Evolutionary conservation across 2,113 vertebrate genomes (phyloP), one percentile per base, ranked within the genome.

Genomic region (Promerops cafer): DNA sequence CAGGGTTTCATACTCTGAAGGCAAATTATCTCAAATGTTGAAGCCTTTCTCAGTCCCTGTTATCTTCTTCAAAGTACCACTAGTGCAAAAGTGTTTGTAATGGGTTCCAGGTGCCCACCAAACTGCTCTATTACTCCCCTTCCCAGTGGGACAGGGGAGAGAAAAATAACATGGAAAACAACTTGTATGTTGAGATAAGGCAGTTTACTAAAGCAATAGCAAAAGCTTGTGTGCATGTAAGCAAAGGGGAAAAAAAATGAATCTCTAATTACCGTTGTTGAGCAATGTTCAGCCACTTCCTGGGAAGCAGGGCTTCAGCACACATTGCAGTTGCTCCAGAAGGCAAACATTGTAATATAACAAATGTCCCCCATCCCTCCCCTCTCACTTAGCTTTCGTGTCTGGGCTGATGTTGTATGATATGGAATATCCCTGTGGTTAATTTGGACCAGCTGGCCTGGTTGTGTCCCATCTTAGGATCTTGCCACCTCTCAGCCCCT

Each of bases 291-390:
- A 59, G 22, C 45, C 39, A 23, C 37, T 44, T 77, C 16, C 18
- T 0, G 0, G 37, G 33, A 33, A 59, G 61, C 14, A 37, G 37
- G 22, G 26, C 71, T 76, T 59, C 31, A 50, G 31, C 17, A 13
- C 1, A 0, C 0, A 0, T 13, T 49, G 70, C 4, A 0, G 33
- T 42, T 60, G 18, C 17, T 77, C 22, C 22, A 37, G 22, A 77
- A 77, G 12, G 27, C 33, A 44, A 27, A 37, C 39, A 23, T 5
- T 22, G 44, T 59, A 35, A 31, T 22, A 4, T 7, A 37, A 33
- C 27, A 77, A 28, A 37, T 37, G 27, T 30, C 22, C 11, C 7
- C 14, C 7, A 10, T 59, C 68, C 27, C 27, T 52, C 27, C 26
- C 68, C 53, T 77, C 53, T 68, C 27, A 30, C 11, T 77, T 44